phyloP scores from a whole-genome alignment of 1,140 invertebrate species.

The Drosophila aff. region DNA sequence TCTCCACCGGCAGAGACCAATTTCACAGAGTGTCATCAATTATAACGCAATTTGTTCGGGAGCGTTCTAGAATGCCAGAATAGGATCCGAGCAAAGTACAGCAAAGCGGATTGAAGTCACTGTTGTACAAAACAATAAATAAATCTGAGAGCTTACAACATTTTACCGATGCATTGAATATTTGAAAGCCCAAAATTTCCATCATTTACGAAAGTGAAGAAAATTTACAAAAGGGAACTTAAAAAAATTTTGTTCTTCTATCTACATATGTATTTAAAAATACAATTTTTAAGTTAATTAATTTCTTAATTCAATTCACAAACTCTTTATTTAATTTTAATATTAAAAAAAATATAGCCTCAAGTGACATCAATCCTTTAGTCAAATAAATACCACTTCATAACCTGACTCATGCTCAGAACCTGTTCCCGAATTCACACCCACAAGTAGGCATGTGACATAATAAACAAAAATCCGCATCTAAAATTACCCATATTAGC shows the following conservation, averaged over 20 bases:
- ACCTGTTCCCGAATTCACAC: slow-evolving; percentile 17
- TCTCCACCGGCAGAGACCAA: neutral
- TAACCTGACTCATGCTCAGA: slow-evolving; percentile 15
- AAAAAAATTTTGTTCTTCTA: no score
- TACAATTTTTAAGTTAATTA: neutral
- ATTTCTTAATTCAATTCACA: no score
- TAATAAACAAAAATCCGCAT: slow-evolving; percentile 12
- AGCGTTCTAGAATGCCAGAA: slow-evolving; percentile 18
- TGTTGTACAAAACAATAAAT: no score
- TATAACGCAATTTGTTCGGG: slow-evolving; percentile 42
- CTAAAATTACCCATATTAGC: slow-evolving; percentile 49
- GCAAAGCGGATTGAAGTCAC: neutral
- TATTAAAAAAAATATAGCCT: no score
- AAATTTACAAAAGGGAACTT: neutral
- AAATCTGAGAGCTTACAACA: neutral
- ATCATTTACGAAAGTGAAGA: neutral
- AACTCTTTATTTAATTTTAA: no score
- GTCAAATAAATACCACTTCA: neutral
- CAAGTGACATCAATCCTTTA: neutral
- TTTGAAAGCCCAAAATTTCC: neutral
- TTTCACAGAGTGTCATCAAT: slow-evolving; percentile 37
- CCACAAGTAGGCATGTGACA: slow-evolving; percentile 32
- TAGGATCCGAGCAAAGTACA: slow-evolving; percentile 2
- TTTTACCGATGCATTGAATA: neutral
- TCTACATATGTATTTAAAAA: neutral